Conservation (phyloP, 2,113 vertebrate species). For the Acanthisitta chloris region DNA sequence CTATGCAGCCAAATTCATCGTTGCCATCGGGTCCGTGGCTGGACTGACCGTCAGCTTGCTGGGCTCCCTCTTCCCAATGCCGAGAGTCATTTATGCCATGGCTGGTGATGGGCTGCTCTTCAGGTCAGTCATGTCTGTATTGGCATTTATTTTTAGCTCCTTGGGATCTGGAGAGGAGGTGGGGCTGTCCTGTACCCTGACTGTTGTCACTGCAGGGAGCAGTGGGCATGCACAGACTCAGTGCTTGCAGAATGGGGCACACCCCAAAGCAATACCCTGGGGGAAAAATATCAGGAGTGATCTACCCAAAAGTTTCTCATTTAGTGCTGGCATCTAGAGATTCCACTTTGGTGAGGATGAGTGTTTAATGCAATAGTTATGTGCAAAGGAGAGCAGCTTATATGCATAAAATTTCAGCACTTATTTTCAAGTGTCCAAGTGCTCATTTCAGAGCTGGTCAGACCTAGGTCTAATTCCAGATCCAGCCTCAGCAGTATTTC, state of each 20-base stretch:
- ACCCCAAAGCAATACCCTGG: not conserved
- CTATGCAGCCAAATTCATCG: conserved; percentile 87
- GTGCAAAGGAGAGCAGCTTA: not conserved
- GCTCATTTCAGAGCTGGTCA: not conserved
- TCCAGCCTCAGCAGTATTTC: not conserved
- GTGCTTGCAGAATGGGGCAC: not conserved
- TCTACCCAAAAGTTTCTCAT: not conserved
- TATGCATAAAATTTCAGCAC: not conserved
- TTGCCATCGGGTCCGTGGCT: conserved; percentile 89
- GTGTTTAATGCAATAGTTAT: not conserved
- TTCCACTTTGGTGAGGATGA: not conserved
- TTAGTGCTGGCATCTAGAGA: not conserved
- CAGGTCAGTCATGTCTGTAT: conserved; percentile 76
- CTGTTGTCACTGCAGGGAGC: not conserved
- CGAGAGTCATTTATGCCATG: conserved; percentile 96
- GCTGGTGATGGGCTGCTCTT: conserved; percentile 93
- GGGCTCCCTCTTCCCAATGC: conserved; percentile 97
- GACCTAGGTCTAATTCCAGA: not conserved
- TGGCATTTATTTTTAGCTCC: not conserved
- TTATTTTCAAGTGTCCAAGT: not conserved
- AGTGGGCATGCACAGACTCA: accelerated
- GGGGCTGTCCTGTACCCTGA: not conserved
- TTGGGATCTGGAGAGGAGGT: not conserved
- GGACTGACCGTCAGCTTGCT: conserved; percentile 92
- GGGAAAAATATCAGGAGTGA: not conserved